Conservation (phyloP, 2,888 invertebrate species). For the Agrotis puta region DNA sequence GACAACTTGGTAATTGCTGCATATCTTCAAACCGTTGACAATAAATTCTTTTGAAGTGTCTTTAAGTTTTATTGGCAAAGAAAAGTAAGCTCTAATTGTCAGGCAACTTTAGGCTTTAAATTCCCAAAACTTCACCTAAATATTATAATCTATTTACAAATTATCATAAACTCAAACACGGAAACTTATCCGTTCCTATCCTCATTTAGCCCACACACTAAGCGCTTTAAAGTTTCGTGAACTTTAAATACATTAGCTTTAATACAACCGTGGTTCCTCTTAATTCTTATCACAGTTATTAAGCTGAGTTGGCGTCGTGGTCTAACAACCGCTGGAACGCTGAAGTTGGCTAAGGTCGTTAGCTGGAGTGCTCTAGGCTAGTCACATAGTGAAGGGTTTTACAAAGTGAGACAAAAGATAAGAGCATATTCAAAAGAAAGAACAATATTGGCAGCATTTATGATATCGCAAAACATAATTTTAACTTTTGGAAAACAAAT, state of each 20-base stretch:
- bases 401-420: constrained; percentile 11
- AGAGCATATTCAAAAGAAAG: background rate
- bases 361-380: constrained; percentile 37
- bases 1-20: constrained; percentile 57
- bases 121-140: background rate
- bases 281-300: constrained; percentile 56
- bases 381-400: constrained; percentile 3
- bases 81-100: constrained; percentile 22
- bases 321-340: constrained; percentile 39
- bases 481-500: background rate
- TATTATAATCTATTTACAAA: background rate
- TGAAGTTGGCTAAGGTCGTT: constrained; percentile 47
- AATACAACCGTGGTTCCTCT: constrained; percentile 8
- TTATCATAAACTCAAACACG: background rate
- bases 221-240: constrained; percentile 34
- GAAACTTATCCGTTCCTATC: background rate
- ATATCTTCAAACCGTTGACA: constrained; percentile 45
- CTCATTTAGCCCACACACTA: constrained; percentile 9
- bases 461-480: background rate
- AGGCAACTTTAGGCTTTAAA: background rate
- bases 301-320: constrained; percentile 47
- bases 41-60: constrained; percentile 29
- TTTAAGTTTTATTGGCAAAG: background rate
- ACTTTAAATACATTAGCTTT: constrained; percentile 29
- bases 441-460: constrained; percentile 6